Conservation (phyloP, 2,797 vertebrate genomes). For the Sebastes vulpes region DNA sequence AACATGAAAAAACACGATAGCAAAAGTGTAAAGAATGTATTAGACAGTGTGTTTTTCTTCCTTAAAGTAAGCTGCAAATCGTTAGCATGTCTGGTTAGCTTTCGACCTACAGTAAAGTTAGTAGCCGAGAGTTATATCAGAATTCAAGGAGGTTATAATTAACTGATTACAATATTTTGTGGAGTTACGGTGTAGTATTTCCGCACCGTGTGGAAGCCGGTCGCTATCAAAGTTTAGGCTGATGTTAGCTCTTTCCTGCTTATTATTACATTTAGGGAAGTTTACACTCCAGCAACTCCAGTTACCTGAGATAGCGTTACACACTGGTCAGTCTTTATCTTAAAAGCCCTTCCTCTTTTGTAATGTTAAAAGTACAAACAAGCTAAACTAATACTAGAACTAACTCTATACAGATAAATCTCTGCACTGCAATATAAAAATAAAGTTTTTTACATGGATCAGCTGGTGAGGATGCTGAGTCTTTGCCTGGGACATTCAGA, state of each 20-base stretch:
- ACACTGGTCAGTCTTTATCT: neutral
- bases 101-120: neutral
- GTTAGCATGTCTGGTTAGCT: neutral
- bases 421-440: neutral
- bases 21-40: neutral
- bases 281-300: neutral
- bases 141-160: neutral
- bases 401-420: neutral
- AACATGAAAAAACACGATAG: neutral
- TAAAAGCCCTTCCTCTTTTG: too few species aligned
- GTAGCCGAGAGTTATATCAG: neutral
- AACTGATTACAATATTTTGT: neutral
- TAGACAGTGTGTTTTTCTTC: neutral
- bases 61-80: accelerated
- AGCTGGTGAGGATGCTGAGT: neutral
- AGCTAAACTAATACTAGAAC: neutral
- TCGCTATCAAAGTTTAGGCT: neutral
- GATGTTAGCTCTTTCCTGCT: neutral
- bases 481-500: neutral
- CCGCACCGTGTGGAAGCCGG: neutral
- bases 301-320: neutral
- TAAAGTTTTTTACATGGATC: neutral
- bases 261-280: neutral
- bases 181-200: neutral
- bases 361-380: neutral